phyloP scores from a whole-genome alignment of 2,797 vertebrate species.

The Hoplostethus atlanticus region DNA sequence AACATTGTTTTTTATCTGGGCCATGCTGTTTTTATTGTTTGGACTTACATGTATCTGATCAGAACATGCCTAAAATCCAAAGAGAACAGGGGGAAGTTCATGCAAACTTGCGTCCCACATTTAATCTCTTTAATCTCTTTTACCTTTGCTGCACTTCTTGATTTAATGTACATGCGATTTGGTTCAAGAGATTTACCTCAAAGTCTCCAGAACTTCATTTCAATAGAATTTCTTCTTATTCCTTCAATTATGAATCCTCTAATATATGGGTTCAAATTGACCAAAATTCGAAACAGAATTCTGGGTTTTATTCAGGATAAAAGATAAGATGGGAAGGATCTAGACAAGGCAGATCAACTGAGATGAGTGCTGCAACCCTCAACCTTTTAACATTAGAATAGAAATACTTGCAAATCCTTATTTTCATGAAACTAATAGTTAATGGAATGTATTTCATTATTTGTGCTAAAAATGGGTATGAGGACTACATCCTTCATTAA shows the following conservation, averaged over 20 bases:
- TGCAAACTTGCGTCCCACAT: slow-evolving; percentile 77
- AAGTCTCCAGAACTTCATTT: slow-evolving; percentile 53
- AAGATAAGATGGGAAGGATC: too few relatives aligned
- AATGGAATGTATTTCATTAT: too few relatives aligned
- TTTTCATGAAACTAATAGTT: too few relatives aligned
- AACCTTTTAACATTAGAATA: too few relatives aligned
- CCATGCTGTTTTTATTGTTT: slow-evolving; percentile 55
- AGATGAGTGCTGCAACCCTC: too few relatives aligned
- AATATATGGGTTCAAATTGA: slow-evolving; percentile 64
- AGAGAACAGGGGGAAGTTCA: slow-evolving; percentile 66
- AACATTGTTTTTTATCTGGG: neutral
- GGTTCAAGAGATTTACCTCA: slow-evolving; percentile 35
- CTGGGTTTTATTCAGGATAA: neutral
- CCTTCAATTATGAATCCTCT: slow-evolving; percentile 65
- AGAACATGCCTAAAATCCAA: slow-evolving; percentile 33
- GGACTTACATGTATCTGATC: slow-evolving; percentile 63
- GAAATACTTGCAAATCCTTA: too few relatives aligned
- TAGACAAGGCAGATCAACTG: neutral
- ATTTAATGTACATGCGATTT: slow-evolving; percentile 60
- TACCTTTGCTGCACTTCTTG: slow-evolving; percentile 52
- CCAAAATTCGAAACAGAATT: slow-evolving; percentile 57
- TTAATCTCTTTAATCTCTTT: slow-evolving; percentile 59
- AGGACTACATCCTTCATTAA: too few relatives aligned
- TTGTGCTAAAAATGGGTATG: too few relatives aligned
- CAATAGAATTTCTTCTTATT: slow-evolving; percentile 57